These are phyloP conservation scores for Sternarchorhynchus goeldii DNA, from an alignment of 2,797 vertebrate species.

Conservation along the genomic window DNA sequence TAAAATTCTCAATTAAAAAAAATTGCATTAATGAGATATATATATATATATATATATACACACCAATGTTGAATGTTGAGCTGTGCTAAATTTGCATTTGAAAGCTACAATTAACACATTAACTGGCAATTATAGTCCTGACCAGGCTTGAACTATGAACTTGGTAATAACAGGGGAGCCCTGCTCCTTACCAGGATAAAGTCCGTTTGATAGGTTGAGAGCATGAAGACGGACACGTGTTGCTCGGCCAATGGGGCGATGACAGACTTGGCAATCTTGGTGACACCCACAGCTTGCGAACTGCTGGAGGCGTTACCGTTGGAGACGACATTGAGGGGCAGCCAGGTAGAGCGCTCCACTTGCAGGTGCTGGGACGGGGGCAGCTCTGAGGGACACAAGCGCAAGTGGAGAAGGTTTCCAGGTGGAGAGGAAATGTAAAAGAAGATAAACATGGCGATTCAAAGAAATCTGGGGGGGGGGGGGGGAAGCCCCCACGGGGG, in stretches of 20 bases:
- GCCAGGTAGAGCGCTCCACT: conserved; percentile 89
- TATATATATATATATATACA: no score
- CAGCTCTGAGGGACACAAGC: conserved; percentile 78
- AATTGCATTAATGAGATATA: not conserved
- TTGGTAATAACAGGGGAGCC: no score
- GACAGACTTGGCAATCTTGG: conserved; percentile 94
- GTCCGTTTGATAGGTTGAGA: conserved; percentile 97
- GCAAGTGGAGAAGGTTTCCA: not conserved
- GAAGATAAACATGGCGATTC: not conserved
- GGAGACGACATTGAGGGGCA: conserved; percentile 92
- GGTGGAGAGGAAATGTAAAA: not conserved
- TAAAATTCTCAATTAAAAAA: no score
- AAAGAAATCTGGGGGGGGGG: no score
- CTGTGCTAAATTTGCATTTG: no score
- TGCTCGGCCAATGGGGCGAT: conserved; percentile 92
- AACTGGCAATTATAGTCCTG: no score
- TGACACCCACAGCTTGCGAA: conserved; percentile 90
- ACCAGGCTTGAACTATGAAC: no score
- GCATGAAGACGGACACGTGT: conserved; percentile 95
- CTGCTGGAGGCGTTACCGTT: conserved; percentile 82
- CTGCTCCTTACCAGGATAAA: conserved; percentile 87
- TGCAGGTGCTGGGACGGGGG: conserved; percentile 88
- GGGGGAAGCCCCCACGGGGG: no score
- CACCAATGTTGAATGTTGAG: no score
- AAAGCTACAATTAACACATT: no score